Evolutionary conservation across 2,888 invertebrate species (phyloP), one percentile per base, ranked within the genome.

Genomic region (Microplitis manilae): DNA sequence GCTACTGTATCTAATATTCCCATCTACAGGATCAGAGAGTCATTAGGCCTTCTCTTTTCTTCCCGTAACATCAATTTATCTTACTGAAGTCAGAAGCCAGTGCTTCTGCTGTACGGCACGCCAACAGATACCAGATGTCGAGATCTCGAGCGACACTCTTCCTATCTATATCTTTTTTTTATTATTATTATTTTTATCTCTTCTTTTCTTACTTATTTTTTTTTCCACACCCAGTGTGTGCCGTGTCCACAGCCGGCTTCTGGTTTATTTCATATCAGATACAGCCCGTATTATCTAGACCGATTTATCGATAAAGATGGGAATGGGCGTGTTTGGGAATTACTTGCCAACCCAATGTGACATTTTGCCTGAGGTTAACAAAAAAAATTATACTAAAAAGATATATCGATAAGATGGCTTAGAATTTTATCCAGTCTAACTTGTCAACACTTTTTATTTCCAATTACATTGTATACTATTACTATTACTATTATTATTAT

Each of bases 261-360:
- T 50, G 17, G 64, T 71, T 76, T 65, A 60, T 71, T 15, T 65
- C 60, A 77, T 68, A 77, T 73, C 77, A 41, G 65, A 73, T 73
- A 73, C 50, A 5, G 50, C 17, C 20, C 9, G 17, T n/a, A 41
- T 64, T 73, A 73, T 73, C 73, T 41, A 64, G 20, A 5, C n/a
- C 65, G 64, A 73, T 50, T 41, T 20, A 73, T 73, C 65, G 73
- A 73, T 73, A 73, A 38, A 39, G 17, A 50, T n/a, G 13, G 40
- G 17, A 72, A 50, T 50, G 50, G 50, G 50, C 50, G 50, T 50
- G 50, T 50, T 13, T 40, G 62, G 61, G 30, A 30, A 68, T 20
- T 61, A 60, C 40, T 15, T 39, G 40, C 65, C 40, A 39, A 67
- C 40, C 50, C 60, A 59, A 75, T 17, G 30, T 41, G 65, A 70